Conservation (phyloP, 2,888 invertebrate species). For the Epinotia demarniana region DNA sequence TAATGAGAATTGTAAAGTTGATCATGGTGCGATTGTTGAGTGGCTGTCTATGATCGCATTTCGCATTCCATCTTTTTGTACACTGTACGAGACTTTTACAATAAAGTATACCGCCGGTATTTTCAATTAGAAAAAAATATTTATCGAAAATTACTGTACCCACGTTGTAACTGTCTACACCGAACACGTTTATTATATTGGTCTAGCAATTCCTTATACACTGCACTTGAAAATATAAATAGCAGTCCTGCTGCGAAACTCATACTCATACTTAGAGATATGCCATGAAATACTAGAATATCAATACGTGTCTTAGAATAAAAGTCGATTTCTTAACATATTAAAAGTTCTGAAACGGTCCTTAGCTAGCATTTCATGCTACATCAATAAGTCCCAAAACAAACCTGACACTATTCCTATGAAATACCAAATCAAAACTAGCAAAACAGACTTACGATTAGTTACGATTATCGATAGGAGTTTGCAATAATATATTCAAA, state of each 20-base stretch:
- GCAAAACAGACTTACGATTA: constrained; percentile 65
- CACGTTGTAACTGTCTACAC: constrained; percentile 26
- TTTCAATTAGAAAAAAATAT: neutral
- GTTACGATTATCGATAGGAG: constrained; percentile 65
- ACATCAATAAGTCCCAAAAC: constrained; percentile 31
- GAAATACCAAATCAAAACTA: constrained; percentile 57
- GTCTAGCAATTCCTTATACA: constrained; percentile 44
- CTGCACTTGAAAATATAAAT: constrained; percentile 38
- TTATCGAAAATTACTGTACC: constrained; percentile 35
- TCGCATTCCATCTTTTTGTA: too few relatives aligned
- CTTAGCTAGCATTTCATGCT: constrained; percentile 20
- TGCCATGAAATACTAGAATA: constrained; percentile 21
- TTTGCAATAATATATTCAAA: constrained; percentile 73
- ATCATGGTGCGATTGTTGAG: too few relatives aligned
- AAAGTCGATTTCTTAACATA: neutral
- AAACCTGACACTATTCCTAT: constrained; percentile 50
- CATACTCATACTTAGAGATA: constrained; percentile 25
- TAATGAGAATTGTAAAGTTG: too few relatives aligned
- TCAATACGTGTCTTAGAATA: neutral
- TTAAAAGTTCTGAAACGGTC: neutral
- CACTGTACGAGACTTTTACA: too few relatives aligned
- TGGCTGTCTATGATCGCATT: too few relatives aligned
- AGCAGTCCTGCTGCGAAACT: constrained; percentile 42
- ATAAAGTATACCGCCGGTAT: neutral
- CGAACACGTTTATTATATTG: constrained; percentile 40